Conservation (phyloP, 1,140 invertebrate genomes). For the Globodera rostochiensis region DNA sequence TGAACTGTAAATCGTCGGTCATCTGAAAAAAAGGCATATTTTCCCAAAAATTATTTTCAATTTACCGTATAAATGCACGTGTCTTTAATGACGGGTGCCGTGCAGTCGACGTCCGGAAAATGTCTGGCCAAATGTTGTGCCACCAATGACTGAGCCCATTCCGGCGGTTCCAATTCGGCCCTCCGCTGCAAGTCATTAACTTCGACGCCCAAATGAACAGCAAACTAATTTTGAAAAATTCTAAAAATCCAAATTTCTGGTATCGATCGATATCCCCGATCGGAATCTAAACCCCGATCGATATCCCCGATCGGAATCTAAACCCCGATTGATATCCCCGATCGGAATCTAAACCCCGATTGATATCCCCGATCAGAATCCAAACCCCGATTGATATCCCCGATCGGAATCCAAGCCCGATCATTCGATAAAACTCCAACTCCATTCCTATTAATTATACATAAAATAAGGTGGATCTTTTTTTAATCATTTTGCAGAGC, state of each 20-base stretch:
- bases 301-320: too few species aligned
- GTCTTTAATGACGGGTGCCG: slow-evolving; percentile 31
- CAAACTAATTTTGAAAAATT: slow-evolving; percentile 42
- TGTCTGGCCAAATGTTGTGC: slow-evolving; percentile 47
- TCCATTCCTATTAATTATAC: too few species aligned
- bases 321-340: too few species aligned
- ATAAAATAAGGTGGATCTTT: too few species aligned
- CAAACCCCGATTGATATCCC: too few species aligned
- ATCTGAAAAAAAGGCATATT: slow-evolving; percentile 44
- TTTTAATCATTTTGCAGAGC: too few species aligned
- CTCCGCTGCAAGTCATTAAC: slow-evolving; percentile 9
- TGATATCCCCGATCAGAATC: too few species aligned
- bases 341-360: too few species aligned
- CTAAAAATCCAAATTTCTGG: background rate
- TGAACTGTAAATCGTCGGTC: slow-evolving; percentile 50
- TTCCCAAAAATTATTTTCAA: slow-evolving; percentile 1
- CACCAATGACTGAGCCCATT: slow-evolving; percentile 14
- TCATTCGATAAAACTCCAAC: too few species aligned
- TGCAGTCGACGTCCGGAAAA: slow-evolving; percentile 44
- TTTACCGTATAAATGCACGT: slow-evolving; percentile 55
- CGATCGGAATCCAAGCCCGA: too few species aligned
- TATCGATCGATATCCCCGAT: too few species aligned
- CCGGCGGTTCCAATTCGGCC: slow-evolving; percentile 20
- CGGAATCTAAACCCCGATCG: too few species aligned
- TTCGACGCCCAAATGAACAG: slow-evolving; percentile 39